These are phyloP conservation scores for Microctenopoma steveboyesi DNA, from an alignment of 2,797 vertebrate genomes.

Conservation along the genomic window DNA sequence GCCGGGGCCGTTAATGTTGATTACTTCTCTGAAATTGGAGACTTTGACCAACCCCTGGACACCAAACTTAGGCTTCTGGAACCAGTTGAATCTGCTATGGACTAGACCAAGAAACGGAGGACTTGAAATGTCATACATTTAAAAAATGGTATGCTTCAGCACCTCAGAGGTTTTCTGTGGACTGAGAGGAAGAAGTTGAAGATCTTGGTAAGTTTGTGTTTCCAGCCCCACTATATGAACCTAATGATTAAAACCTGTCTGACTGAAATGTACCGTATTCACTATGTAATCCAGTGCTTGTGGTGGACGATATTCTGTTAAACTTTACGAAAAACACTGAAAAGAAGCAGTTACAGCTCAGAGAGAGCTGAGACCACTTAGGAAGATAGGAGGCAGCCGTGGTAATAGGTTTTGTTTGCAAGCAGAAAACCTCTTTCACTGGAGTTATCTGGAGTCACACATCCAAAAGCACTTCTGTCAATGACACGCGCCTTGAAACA, in stretches of 20 bases:
- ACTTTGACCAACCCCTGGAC: constrained; percentile 51
- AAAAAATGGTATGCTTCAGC: constrained; percentile 27
- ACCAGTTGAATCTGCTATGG: constrained; percentile 30
- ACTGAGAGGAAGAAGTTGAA: constrained; percentile 28
- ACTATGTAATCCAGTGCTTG: no score
- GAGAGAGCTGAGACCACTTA: constrained; percentile 9
- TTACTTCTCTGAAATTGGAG: constrained; percentile 52
- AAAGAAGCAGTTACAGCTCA: constrained; percentile 21
- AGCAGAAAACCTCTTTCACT: background rate
- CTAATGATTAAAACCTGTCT: constrained; percentile 30
- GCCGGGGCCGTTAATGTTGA: constrained; percentile 48
- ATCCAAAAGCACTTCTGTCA: background rate
- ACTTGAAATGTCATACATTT: constrained; percentile 46
- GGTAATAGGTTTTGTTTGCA: constrained; percentile 26
- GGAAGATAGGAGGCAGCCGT: constrained; percentile 12
- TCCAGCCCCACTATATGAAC: constrained; percentile 5
- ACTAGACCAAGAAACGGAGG: constrained; percentile 13
- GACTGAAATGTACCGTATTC: constrained; percentile 18
- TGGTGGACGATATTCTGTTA: constrained; percentile 13
- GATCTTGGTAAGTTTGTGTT: constrained; percentile 52
- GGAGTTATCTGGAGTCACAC: background rate
- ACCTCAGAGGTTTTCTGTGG: constrained; percentile 22
- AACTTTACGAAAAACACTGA: constrained; percentile 36
- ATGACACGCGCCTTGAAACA: background rate
- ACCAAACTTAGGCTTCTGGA: constrained; percentile 35